These are phyloP conservation scores for Heliconius charithonia DNA, from an alignment of 2,888 invertebrate genomes.

Conservation along the genomic window DNA sequence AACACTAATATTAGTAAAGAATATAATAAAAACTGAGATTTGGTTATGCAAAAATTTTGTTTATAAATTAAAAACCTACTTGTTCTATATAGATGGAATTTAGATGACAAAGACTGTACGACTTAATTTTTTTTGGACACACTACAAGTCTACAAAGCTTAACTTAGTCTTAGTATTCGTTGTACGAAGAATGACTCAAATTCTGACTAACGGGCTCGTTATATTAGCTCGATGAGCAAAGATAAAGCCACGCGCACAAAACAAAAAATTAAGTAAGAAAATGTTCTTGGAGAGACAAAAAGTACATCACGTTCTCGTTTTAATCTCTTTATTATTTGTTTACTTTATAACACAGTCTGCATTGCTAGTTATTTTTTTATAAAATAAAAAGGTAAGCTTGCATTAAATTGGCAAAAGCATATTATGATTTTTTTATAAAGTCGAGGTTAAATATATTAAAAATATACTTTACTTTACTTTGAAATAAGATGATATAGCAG, in stretches of 20 bases:
- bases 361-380: not conserved
- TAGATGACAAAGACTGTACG: not conserved
- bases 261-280: conserved; percentile 27
- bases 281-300: conserved; percentile 23
- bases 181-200: conserved; percentile 28
- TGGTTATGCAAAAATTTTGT: not conserved
- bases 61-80: not conserved
- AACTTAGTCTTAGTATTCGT: conserved; percentile 25
- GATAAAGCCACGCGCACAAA: conserved; percentile 25
- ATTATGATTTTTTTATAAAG: not conserved
- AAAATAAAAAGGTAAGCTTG: not conserved
- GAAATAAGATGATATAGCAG: no score
- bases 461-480: no score
- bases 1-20: not conserved
- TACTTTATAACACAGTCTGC: not conserved
- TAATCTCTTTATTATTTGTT: conserved; percentile 24
- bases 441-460: no score
- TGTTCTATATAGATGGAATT: not conserved
- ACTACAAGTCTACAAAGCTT: conserved; percentile 13
- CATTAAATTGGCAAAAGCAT: not conserved
- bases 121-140: not conserved
- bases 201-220: conserved; percentile 27
- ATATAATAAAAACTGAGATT: not conserved
- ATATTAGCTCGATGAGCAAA: conserved; percentile 28
- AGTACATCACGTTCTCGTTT: conserved; percentile 23